phyloP scores from a whole-genome alignment of 2,888 invertebrate species.

The Schrankia costaestrigalis region DNA sequence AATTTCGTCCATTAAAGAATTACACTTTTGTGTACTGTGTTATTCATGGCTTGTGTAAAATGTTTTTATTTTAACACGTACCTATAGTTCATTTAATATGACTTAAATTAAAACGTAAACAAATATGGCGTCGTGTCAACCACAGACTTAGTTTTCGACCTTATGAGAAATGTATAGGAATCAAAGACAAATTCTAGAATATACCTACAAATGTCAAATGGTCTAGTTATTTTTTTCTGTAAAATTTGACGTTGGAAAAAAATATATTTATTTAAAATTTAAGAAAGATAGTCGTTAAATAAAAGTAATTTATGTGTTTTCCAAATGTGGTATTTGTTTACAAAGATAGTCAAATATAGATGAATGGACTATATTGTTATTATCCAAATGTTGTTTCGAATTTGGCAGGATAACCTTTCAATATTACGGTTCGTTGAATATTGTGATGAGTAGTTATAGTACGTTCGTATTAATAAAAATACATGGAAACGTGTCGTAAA shows the following conservation, averaged over 20 bases:
- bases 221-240: too few relatives aligned
- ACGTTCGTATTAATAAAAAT: conserved; percentile 5
- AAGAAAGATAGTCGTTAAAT: too few relatives aligned
- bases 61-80: conserved; percentile 2
- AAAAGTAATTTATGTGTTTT: too few relatives aligned
- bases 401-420: conserved; percentile 4
- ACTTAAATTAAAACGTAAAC: too few relatives aligned
- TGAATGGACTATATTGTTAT: neutral
- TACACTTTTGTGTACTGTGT: conserved; percentile 6
- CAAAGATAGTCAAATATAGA: too few relatives aligned
- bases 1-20: conserved; percentile 12
- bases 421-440: conserved; percentile 10
- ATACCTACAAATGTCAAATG: neutral
- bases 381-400: neutral
- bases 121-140: too few relatives aligned
- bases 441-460: conserved; percentile 1
- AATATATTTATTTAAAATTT: too few relatives aligned
- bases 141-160: too few relatives aligned
- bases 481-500: conserved; percentile 8
- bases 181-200: too few relatives aligned
- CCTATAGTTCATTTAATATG: neutral
- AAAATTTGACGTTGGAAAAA: too few relatives aligned
- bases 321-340: too few relatives aligned
- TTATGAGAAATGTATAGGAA: too few relatives aligned
- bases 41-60: conserved; percentile 1